Conservation (phyloP, 2,113 vertebrate genomes). For the Paracanthobrama guichenoti region DNA sequence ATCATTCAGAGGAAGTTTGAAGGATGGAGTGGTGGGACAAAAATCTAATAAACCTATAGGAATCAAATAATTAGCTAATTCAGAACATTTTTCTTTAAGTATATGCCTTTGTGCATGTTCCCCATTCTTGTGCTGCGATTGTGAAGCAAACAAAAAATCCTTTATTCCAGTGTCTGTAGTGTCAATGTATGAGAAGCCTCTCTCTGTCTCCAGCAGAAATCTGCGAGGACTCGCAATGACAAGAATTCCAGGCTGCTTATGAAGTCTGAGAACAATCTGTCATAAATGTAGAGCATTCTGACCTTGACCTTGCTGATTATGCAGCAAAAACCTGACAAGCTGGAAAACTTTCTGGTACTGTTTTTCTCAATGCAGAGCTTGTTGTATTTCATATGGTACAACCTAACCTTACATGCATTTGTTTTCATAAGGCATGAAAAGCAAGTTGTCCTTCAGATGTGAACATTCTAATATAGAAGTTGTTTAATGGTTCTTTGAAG, state of each 20-base stretch:
- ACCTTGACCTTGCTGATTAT: background rate
- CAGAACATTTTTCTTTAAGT: background rate
- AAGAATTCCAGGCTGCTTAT: background rate
- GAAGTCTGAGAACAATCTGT: slow-evolving; percentile 10
- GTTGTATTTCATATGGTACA: background rate
- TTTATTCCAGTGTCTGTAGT: slow-evolving; percentile 5
- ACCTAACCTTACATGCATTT: background rate
- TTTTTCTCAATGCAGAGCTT: background rate
- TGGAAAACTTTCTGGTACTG: background rate
- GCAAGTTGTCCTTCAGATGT: background rate
- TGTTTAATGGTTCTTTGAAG: background rate
- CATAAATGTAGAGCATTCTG: background rate
- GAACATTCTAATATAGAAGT: background rate
- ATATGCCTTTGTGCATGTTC: background rate
- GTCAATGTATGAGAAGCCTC: background rate
- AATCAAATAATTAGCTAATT: background rate
- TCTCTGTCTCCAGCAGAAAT: background rate
- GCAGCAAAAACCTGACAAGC: background rate
- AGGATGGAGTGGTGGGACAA: background rate
- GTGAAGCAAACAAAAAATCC: background rate
- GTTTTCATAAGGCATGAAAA: background rate
- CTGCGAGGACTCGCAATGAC: background rate
- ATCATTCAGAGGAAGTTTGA: background rate
- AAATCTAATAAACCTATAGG: background rate
- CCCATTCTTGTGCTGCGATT: background rate